Evolutionary conservation across 1,140 invertebrate genomes (phyloP).

Genomic region (Drosophila nebulosa): DNA sequence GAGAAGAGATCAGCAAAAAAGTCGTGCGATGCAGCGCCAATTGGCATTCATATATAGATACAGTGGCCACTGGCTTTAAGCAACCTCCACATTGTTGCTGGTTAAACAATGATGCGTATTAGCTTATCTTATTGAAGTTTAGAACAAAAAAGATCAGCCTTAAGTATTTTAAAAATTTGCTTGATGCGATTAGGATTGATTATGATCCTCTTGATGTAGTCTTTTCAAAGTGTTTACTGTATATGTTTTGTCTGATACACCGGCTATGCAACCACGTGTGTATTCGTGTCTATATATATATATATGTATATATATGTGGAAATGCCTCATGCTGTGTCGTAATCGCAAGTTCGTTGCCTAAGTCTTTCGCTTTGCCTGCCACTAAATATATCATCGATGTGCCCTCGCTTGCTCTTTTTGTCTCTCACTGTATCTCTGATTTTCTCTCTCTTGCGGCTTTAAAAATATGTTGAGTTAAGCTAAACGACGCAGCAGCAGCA

Average conservation of each 20-base stretch:
- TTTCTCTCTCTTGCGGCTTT: constrained; percentile 30
- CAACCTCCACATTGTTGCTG: too few species aligned
- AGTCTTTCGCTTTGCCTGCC: constrained; percentile 78
- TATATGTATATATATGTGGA: not conserved
- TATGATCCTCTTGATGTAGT: too few species aligned
- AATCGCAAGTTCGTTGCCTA: constrained; percentile 78
- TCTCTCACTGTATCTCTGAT: not conserved
- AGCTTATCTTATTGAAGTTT: too few species aligned
- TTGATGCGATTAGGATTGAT: too few species aligned
- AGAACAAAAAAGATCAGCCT: too few species aligned
- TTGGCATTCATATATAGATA: constrained; percentile 41
- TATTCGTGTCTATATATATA: not conserved
- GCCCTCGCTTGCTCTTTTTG: constrained; percentile 22
- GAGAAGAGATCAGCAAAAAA: constrained; percentile 40
- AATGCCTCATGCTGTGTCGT: constrained; percentile 73
- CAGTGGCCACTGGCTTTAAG: constrained; percentile 2
- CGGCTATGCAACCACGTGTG: constrained; percentile 41
- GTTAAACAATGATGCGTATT: too few species aligned
- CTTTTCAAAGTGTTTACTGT: constrained; percentile 14
- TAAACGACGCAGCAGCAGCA: constrained; percentile 62
- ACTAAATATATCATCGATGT: constrained; percentile 79
- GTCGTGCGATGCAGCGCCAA: constrained; percentile 59
- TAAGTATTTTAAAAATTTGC: too few species aligned
- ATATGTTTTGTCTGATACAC: constrained; percentile 12
- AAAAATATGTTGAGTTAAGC: constrained; percentile 77